Evolutionary conservation across 1,140 invertebrate species (phyloP), one percentile per base, ranked within the genome.

Genomic region (Sinella curviseta): DNA sequence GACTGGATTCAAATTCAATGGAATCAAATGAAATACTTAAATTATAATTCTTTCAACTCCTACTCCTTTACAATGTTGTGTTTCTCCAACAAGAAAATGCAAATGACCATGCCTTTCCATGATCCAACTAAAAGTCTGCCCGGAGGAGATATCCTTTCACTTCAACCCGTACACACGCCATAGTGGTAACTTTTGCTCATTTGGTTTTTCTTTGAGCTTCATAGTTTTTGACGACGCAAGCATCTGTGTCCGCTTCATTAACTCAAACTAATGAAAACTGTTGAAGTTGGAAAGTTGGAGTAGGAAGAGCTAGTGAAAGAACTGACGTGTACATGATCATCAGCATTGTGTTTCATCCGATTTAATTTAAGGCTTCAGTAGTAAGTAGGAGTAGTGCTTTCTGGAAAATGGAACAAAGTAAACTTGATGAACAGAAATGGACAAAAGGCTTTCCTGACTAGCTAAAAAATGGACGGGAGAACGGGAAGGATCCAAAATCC

Each of bases 181-280:
- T n/a, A n/a, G n/a, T n/a, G n/a, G n/a, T 48, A 8, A 48, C 39
- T 60, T 60, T 26, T 60, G 55, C 55, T 26, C 39, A 48, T 48
- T 48, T 48, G 39, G 17, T 48, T n/a, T n/a, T n/a, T 48, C 24
- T 60, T 60, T 60, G 12, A 60, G n/a, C 55, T 60, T 17, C n/a
- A 14, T 60, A 60, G 55, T 60, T 60, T 60, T 60, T 60, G 55
- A 60, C 55, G 55, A 60, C 55, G 55, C 55, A 60, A 60, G 55
- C 55, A 60, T 60, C 55, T 60, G 55, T 60, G 55, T 60, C 55
- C 55, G 55, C 55, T 60, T 60, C 55, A 60, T 60, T 60, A 60
- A 60, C 55, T 60, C 55, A 60, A 60, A 60, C 55, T 60, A 60
- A 60, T 60, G 55, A 60, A 60, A 60, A 60, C 8, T 26, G n/a